A percentile compares a stretch with the other conserved stretches of the same genome.
phyloP scores from a whole-genome alignment of 2,797 vertebrate species.

The Coranthus polyacanthus region DNA sequence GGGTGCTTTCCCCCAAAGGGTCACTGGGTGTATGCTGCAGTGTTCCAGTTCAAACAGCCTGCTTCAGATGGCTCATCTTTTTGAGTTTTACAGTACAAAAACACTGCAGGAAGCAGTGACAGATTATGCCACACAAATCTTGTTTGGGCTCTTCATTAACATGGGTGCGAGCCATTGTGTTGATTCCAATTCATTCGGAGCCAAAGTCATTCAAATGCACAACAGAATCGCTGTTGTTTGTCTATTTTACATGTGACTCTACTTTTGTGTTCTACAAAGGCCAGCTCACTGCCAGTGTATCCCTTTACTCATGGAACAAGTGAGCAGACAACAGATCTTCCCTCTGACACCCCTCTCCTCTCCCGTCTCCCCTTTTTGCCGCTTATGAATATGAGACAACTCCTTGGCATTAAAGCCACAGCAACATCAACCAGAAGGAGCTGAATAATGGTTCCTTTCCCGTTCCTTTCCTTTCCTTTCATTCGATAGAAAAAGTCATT shows the following conservation, averaged over 20 bases:
- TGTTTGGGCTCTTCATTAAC: not conserved
- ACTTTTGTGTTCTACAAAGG: conserved; percentile 24
- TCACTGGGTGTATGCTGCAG: no score
- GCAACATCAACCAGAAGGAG: conserved; percentile 55
- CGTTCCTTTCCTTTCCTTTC: conserved; percentile 32
- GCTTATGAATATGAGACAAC: conserved; percentile 60
- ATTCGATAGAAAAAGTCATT: conserved; percentile 68
- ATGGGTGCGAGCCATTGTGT: not conserved
- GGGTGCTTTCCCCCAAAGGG: no score
- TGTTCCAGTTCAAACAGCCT: no score
- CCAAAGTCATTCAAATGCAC: not conserved
- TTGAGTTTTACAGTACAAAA: not conserved
- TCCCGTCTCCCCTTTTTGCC: conserved; percentile 15
- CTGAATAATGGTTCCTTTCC: conserved; percentile 57
- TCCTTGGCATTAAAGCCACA: conserved; percentile 51
- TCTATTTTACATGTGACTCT: not conserved
- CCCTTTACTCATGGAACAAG: conserved; percentile 24
- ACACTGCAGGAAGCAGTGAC: not conserved
- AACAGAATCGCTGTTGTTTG: not conserved
- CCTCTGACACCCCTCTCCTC: conserved; percentile 38
- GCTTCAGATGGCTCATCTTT: no score
- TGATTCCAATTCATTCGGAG: not conserved
- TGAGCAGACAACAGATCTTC: conserved; percentile 25
- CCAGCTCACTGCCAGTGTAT: conserved; percentile 8
- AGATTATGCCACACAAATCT: not conserved